Conservation (phyloP, 1,140 invertebrate genomes). For the Cataglyphis hispanica region DNA sequence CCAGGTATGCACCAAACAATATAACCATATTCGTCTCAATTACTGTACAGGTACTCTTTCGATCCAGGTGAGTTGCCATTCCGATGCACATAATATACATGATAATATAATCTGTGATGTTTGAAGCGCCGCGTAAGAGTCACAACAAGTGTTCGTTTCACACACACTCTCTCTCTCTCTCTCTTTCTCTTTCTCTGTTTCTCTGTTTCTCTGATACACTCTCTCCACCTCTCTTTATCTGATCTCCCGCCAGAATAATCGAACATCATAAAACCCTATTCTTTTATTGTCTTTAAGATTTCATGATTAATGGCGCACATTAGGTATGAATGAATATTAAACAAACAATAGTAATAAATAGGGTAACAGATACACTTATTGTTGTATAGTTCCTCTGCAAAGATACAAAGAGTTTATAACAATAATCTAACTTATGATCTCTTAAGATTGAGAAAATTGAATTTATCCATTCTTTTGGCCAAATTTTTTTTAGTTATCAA, state of each 20-base stretch:
- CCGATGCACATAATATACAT: conserved; percentile 84
- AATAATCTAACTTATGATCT: background rate
- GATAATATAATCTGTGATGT: conserved; percentile 82
- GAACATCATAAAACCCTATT: background rate
- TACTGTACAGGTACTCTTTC: conserved; percentile 85
- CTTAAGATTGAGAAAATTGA: background rate
- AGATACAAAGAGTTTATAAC: background rate
- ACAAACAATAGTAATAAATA: conserved; percentile 64
- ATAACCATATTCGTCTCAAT: conserved; percentile 86
- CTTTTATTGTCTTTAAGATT: background rate
- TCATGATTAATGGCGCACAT: conserved; percentile 36
- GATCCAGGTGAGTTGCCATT: conserved; percentile 85
- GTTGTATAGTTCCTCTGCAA: conserved; percentile 65
- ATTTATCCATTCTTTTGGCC: background rate
- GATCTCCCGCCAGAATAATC: conserved; percentile 9
- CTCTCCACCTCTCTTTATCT: conserved; percentile 36
- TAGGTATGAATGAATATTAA: conserved; percentile 56
- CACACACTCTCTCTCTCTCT: conserved; percentile 32
- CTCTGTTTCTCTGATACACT: background rate
- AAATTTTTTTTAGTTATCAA: background rate
- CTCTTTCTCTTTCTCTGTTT: background rate
- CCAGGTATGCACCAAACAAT: conserved; percentile 86
- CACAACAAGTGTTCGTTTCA: conserved; percentile 70
- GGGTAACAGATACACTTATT: conserved; percentile 61
- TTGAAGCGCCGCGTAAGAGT: conserved; percentile 74